Base-by-base conservation (phyloP, 2,797 vertebrate genomes). In the Anableps anableps region DNA sequence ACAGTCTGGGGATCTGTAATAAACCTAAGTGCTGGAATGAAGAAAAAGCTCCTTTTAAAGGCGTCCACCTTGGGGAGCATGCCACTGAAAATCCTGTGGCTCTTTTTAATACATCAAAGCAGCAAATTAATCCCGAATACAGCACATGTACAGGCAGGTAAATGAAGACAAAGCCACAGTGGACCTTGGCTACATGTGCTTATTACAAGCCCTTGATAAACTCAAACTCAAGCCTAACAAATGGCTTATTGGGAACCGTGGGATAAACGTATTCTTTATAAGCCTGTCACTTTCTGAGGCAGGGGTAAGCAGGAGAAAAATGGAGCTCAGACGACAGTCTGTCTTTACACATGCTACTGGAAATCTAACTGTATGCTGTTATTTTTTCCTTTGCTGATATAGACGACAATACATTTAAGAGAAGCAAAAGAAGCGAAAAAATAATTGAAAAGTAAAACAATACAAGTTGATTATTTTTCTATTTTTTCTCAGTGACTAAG, bases 21-120 rank as follows among this genome's bases (percentile, higher is more conserved):
- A 95, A 95, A 93, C 90, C 90, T 94, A 96, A 96, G 95, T 96
- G 94, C 95, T 94, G 90, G 94, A 95, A 96, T 96, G 93, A 96
- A 95, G 94, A 95, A 95, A 95, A 96, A 95, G 91, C 92, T 94
- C 86, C 87, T 90, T 94, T 94, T 94, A 93, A 94, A 94, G 80
- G 78, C 31, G 0, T 90, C 90, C 89, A 93, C 93, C 93, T 94
- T 93, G 92, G 92, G 94, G 92, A 90, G 75, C 85, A 41, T 75
- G 89, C 88, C 91, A 93, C 90, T 91, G 90, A 88, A 92, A 94
- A 91, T 91, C 91, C 91, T 91, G 80, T 80, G 86, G 88, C 88
- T 94, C 93, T 94, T 94, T 94, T 95, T 94, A 95, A 94, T 94
- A 92, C 93, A 93, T 94, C 94, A 95, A 93, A 96, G 94, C 88